Evolutionary conservation across 2,888 invertebrate species (phyloP).

Genomic region (Odontothrips loti): DNA sequence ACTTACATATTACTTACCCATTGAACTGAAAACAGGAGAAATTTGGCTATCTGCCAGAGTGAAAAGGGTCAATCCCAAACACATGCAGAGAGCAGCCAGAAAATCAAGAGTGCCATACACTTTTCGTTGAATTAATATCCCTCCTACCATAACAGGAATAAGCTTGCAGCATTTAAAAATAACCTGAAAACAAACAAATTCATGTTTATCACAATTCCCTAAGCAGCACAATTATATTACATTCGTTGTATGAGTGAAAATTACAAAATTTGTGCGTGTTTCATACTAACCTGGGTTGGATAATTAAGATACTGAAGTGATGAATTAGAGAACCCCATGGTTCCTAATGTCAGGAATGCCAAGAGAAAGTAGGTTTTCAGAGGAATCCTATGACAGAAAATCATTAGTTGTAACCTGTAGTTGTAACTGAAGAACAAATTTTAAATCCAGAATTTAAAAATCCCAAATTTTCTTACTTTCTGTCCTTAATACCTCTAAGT

Average conservation of each 20-base stretch:
- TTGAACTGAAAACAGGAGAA: constrained; percentile 55
- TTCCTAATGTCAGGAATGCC: constrained; percentile 83
- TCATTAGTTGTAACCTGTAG: constrained; percentile 18
- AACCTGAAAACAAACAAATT: constrained; percentile 49
- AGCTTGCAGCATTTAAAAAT: constrained; percentile 98
- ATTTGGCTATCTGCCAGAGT: constrained; percentile 70
- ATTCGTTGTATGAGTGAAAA: not conserved
- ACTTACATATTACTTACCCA: constrained; percentile 47
- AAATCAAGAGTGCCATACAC: constrained; percentile 79
- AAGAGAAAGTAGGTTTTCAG: constrained; percentile 72
- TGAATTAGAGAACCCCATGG: constrained; percentile 94
- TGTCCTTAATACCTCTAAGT: constrained; percentile 57
- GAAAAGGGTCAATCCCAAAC: constrained; percentile 83
- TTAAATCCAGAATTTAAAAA: constrained; percentile 3
- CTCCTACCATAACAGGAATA: constrained; percentile 91
- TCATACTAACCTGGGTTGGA: constrained; percentile 67
- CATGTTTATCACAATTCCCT: not conserved
- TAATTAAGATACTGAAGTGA: constrained; percentile 93
- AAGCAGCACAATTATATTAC: not conserved
- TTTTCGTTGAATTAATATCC: constrained; percentile 87
- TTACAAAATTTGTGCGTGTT: not conserved
- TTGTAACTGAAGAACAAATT: constrained; percentile 5
- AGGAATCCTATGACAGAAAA: constrained; percentile 66
- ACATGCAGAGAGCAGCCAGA: constrained; percentile 79
- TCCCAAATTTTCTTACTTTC: constrained; percentile 48